Conservation (phyloP, 2,888 invertebrate genomes). For the Chaetogeoica ovagalla region DNA sequence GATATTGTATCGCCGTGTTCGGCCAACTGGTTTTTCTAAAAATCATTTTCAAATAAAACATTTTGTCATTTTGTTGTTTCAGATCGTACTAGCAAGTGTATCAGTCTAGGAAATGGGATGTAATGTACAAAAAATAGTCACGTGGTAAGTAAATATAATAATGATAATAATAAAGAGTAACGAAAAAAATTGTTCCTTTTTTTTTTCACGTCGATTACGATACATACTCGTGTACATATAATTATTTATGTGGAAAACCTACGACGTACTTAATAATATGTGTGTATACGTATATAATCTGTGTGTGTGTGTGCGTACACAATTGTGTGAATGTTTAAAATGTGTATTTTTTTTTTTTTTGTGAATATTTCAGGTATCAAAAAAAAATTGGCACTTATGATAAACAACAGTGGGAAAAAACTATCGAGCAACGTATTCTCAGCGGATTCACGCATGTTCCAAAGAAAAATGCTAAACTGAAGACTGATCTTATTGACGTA, state of each 20-base stretch:
- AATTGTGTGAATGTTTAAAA: neutral
- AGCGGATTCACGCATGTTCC: constrained; percentile 81
- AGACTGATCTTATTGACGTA: constrained; percentile 92
- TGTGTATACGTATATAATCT: neutral
- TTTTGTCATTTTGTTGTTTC: constrained; percentile 25
- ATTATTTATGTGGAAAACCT: neutral
- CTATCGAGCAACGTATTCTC: constrained; percentile 87
- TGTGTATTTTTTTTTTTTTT: no score
- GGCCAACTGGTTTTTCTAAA: neutral
- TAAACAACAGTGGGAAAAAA: constrained; percentile 96
- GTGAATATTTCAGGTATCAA: constrained; percentile 76
- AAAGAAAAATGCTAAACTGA: constrained; percentile 76
- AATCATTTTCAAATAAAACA: neutral
- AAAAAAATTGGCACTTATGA: constrained; percentile 96
- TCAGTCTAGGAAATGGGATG: constrained; percentile 56
- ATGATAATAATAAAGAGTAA: no score
- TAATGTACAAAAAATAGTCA: constrained; percentile 57
- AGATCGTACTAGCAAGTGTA: constrained; percentile 37
- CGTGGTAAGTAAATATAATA: constrained; percentile 56
- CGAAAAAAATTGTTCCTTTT: no score
- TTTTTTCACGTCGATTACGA: no score
- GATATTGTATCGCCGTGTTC: no score
- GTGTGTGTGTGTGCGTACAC: neutral
- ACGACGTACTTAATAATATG: no score
- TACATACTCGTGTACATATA: no score